Base-by-base conservation (phyloP, 1,140 invertebrate genomes). In the Steinernema feltiae region DNA sequence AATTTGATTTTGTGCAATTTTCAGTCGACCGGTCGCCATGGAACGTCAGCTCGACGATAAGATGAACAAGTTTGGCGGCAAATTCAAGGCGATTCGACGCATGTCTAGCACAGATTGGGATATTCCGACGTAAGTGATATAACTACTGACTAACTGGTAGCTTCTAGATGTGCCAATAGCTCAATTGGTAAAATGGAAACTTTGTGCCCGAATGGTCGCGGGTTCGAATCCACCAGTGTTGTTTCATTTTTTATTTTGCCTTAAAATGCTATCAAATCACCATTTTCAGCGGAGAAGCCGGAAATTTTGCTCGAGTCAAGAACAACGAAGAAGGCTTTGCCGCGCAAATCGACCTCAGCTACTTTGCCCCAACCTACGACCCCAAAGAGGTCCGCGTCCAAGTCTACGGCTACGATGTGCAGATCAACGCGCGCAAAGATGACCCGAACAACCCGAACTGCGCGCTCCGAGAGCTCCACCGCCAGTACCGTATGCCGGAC, bases 401-500 rank as follows among this genome's bases (percentile, higher is more conserved):
- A 7, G 53, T 63, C 3, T 63, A 63, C 53, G 53, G 53, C 53
- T 63, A 63, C 53, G 53, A 63, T 27, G 7, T 63, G 7, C 53
- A 63, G 53, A 63, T 63, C 7, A 63, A 63, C 53, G 53, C 53
- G 3, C 53, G 53, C 53, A 63, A 63, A 63, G 53, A 63, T 7
- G 53, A 63, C 53, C 53, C 53, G 2, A 27, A n/a, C 7, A 27
- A 63, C 53, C 53, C 53, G 12, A 63, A 63, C 53, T 3, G 12
- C 12, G 53, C 53, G 3, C 53, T 63, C 7, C 15, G 53, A 3
- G 53, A 63, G 24, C 53, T 63, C 12, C 53, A 63, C 24, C 53
- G 53, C 53, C 53, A 63, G 53, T 63, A 63, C 53, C 53, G 53
- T 63, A 63, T 63, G 53, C 53, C 53, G 2, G 53, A 63, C 53